A percentile compares a stretch with the other conserved stretches of the same genome.
phyloP scores from a whole-genome alignment of 2,113 vertebrate genomes.

The Monarcha castaneiventris region DNA sequence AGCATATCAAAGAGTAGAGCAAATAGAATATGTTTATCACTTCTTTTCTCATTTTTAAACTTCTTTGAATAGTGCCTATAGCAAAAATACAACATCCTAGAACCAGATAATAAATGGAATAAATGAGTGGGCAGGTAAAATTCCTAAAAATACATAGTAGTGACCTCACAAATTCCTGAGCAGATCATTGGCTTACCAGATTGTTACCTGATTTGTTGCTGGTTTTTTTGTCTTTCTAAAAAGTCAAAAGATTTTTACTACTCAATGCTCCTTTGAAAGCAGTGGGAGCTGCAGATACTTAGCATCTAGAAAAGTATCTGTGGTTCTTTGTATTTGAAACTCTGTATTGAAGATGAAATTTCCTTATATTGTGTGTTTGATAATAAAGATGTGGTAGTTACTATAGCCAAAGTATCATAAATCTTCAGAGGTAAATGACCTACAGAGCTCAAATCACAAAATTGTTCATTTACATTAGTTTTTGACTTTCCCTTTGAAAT shows the following conservation, averaged over 20 bases:
- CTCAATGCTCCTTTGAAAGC: neutral
- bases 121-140: neutral
- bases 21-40: neutral
- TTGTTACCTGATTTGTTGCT: neutral
- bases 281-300: neutral
- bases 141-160: neutral
- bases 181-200: neutral
- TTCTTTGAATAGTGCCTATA: neutral
- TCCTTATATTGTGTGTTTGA: neutral
- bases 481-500: slow-evolving; percentile 32
- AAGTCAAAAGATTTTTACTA: neutral
- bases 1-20: neutral
- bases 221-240: neutral
- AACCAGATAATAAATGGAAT: neutral
- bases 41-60: neutral
- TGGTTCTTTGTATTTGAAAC: neutral
- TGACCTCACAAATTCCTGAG: neutral
- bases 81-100: neutral
- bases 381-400: neutral
- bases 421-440: slow-evolving; percentile 14
- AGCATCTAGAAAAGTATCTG: neutral
- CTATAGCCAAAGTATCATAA: neutral
- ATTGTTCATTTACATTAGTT: slow-evolving; percentile 16
- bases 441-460: slow-evolving; percentile 7
- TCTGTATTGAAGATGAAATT: neutral